Evolutionary conservation across 2,888 invertebrate species (phyloP), one percentile per base, ranked within the genome.

Genomic region (Chrysolina oricalcia): DNA sequence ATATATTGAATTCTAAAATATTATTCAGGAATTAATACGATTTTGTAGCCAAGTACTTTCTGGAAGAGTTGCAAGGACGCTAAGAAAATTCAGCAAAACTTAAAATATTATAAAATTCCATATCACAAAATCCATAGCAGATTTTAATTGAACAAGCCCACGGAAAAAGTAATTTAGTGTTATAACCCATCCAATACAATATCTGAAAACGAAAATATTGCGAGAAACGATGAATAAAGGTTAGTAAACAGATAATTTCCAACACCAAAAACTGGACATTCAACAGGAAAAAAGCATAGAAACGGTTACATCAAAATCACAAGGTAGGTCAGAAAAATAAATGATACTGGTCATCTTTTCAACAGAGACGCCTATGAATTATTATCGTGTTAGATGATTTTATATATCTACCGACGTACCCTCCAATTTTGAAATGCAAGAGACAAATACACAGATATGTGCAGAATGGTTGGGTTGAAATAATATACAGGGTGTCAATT

Each of bases 221-320:
- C 13, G 6, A 50, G 6, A 50, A 50, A 19, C 15, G 8, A 50
- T 17, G 19, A 50, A 50, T 9, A 43, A 0, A 43, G 3, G 15
- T 15, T 43, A 50, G 19, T 50, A 2, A 17, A 17, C 50, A 50
- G n/a, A 13, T 50, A 50, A 10, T 4, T 50, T 50, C 50, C 50
- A 50, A 50, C 50, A 50, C 50, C 50, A 50, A 50, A 50, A 50
- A 50, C 50, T 50, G 50, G 50, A 17, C n/a, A 50, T 50, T 50
- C 50, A 50, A 50, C 50, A 19, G n/a, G 6, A 50, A 50, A 15
- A 3, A 50, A 50, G 50, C 50, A 10, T 8, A 50, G 19, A 43
- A 43, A 43, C 15, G 15, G 15, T 19, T 4, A n/a, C n/a, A 17
- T 19, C 5, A 50, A 50, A 17, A 6, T n/a, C n/a, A 17, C 50